These are phyloP conservation scores for Pyrgus malvae DNA, from an alignment of 2,888 invertebrate genomes.

Conservation along the genomic window DNA sequence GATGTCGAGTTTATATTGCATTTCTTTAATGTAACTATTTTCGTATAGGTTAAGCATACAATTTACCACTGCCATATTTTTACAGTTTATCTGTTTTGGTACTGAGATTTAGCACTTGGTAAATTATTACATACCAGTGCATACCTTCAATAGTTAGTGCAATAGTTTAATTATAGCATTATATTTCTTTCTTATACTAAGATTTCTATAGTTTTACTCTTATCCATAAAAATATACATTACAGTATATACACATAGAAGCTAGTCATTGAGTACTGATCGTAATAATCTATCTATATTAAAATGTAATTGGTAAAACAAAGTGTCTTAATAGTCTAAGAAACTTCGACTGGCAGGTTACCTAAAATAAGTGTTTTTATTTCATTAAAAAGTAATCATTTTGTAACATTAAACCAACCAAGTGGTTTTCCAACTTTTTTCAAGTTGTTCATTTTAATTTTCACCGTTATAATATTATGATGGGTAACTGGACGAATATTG, in stretches of 20 bases:
- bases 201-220: too few species aligned
- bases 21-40: too few species aligned
- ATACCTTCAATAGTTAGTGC: neutral
- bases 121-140: neutral
- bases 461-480: neutral
- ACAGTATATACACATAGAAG: too few species aligned
- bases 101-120: neutral
- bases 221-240: neutral
- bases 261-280: constrained; percentile 10
- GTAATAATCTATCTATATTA: neutral
- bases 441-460: neutral
- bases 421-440: too few species aligned
- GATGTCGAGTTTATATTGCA: too few species aligned
- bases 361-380: neutral
- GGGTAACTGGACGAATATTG: neutral
- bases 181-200: neutral
- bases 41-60: too few species aligned
- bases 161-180: neutral
- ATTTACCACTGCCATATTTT: constrained; percentile 10
- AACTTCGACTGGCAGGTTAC: neutral
- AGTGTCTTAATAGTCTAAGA: constrained; percentile 8
- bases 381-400: too few species aligned
- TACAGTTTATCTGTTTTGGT: too few species aligned
- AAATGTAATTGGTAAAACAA: constrained; percentile 1
- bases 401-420: neutral